Base-by-base conservation (phyloP, 2,113 vertebrate genomes). In the Phaethon lepturus region DNA sequence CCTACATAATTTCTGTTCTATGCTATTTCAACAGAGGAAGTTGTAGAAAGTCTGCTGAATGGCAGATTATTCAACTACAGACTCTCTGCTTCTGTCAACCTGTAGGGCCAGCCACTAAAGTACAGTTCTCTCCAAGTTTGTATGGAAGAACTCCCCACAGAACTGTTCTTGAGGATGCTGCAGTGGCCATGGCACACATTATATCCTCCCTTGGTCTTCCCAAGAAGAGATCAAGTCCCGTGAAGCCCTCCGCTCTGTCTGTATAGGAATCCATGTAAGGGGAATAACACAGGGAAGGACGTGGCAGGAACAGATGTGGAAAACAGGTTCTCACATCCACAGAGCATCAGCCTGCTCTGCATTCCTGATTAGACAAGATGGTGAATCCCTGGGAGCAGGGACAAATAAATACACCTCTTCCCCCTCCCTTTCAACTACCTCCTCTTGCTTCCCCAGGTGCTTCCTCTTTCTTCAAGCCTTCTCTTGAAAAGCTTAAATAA, bases 81-180 rank as follows among this genome's bases (percentile, higher is more conserved):
- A 22, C 17, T 33, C 31, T 52, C 60, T 85, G 33, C 19, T 42
- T 72, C 3, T 0, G 28, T 4, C 24, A 78, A 12, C 6, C 15
- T 38, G 22, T 25, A 59, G 28, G 52, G 26, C 6, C 29, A 52
- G n/a, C 22, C 19, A 59, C 28, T 18, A 35, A 44, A 7, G 19
- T 4, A 59, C 11, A 12, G 6, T 44, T 73, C 38, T 68, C 13
- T 24, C 11, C 14, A 56, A 56, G 76, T 22, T 56, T 49, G 4
- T 17, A 56, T 7, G 3, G 0, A 25, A 71, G 23, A 73, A 2
- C 5, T 1, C 9, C 4, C 28, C 5, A 9, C 1, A 5, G 18
- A 66, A 22, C 7, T 17, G 8, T 35, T 74, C 26, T 11, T 40
- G 26, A 72, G 67, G n/a, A 47, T 10, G 1, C 20, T 44, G 18